phyloP scores from a whole-genome alignment of 2,888 invertebrate genomes.

The Trichacis sp. region DNA sequence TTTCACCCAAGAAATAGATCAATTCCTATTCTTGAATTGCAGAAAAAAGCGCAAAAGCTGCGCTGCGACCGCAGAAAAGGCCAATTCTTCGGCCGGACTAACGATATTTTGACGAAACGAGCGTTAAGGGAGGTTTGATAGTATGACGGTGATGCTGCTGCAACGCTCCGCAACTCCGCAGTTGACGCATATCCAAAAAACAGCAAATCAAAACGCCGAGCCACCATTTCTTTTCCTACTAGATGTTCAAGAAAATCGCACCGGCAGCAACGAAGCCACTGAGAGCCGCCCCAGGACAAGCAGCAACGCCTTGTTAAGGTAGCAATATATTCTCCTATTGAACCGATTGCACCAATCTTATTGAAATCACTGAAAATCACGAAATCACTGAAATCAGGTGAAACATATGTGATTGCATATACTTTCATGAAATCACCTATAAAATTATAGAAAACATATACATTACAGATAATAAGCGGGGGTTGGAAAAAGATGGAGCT shows the following conservation, averaged over 20 bases:
- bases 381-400: no score
- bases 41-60: slow-evolving; percentile 21
- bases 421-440: no score
- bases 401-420: no score
- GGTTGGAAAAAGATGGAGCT: no score
- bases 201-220: slow-evolving; percentile 59
- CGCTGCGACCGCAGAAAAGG: slow-evolving; percentile 12
- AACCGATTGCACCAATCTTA: no score
- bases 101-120: slow-evolving; percentile 34
- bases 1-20: no score
- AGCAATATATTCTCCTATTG: no score
- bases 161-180: slow-evolving; percentile 68
- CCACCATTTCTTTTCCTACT: slow-evolving; percentile 62
- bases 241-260: slow-evolving; percentile 54
- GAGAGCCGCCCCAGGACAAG: slow-evolving; percentile 28
- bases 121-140: slow-evolving; percentile 58
- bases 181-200: slow-evolving; percentile 65
- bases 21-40: slow-evolving; percentile 11
- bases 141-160: slow-evolving; percentile 70
- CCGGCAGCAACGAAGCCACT: slow-evolving; percentile 45
- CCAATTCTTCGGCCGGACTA: slow-evolving; percentile 15
- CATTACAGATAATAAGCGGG: no score
- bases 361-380: no score
- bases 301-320: slow-evolving; percentile 34
- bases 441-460: no score